Base-by-base conservation (phyloP, 1,140 invertebrate genomes). In the Leptoteleia sp. region DNA sequence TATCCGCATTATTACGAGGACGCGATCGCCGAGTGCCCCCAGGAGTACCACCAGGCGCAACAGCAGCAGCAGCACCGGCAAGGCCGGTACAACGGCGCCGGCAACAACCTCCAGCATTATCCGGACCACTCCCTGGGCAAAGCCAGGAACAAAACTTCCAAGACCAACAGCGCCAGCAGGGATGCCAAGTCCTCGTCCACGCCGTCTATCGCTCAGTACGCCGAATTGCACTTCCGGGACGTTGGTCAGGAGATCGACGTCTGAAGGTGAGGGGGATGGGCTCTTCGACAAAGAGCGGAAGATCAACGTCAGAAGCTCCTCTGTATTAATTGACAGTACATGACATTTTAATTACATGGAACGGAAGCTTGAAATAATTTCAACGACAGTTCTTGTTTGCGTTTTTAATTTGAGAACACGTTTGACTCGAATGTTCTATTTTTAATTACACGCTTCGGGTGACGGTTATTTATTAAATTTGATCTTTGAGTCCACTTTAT, bases 151-250 rank as follows among this genome's bases (percentile, higher is more conserved):
- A 80, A 79, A 47, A 31, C 45, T 25, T 55, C 61, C 57, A 84
- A 84, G 48, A 81, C 33, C 15, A 78, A 70, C 17, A 72, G 33
- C 62, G 35, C 77, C n/a, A 80, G 61, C 37, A 79, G 71, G 77
- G 76, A 82, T 40, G 62, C 50, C 35, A 81, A 65, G 15, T 71
- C 81, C 7, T 76, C 84, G 54, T 82, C 84, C 19, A 81, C 77
- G 73, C 85, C 82, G 61, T 79, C 83, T 31, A 78, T 82, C 68
- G 89, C 89, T 37, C 93, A 95, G 85, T 94, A 95, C 83, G 92
- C 93, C 37, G 93, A 94, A 79, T 91, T 95, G 68, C 94, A 94
- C 88, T 95, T 95, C 88, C 93, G 94, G 84, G 94, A 95, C 84
- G 90, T 93, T 68, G 92, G 92, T 81, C 91, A 93, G 83, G 93